Evolutionary conservation across 2,888 invertebrate genomes (phyloP), one percentile per base, ranked within the genome.

Genomic region (Pheosia gnoma): DNA sequence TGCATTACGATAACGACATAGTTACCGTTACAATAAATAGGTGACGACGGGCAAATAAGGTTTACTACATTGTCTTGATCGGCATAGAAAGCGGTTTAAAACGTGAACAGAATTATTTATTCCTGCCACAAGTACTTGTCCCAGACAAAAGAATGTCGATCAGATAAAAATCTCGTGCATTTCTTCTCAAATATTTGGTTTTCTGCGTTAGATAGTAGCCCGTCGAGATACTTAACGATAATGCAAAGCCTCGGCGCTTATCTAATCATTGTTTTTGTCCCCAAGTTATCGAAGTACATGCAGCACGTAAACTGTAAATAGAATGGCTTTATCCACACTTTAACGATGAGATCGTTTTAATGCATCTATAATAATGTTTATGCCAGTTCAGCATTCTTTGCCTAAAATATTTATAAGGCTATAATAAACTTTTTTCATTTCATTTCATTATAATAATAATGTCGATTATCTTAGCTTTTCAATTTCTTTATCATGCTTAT

Each of bases 211-310:
- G 51, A 67, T 65, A 71, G 58, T 54, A 49, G n/a, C 53, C 58
- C 1, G 39, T 58, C 51, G 59, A 79, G 78, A 80, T 76, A 25
- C 25, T 25, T 25, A 74, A 58, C 78, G 78, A 80, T 75, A 74
- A 65, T 58, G 51, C 77, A 75, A 77, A 71, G 74, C 67, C 66
- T 65, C 41, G 43, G 45, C 53, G 7, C 41, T 78, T 80, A 81
- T 82, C 81, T 83, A 73, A 84, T 83, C 80, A 61, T 66, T 75
- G 69, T 74, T 80, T 73, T 72, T 68, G 68, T 74, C 70, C 62
- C 59, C 60, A 73, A 70, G 70, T 69, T 68, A 64, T 66, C 61
- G 68, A 59, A 57, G 57, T 67, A 66, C 56, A 58, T 39, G 9
- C 0, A 9, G 43, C 13, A 5, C 43, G 11, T 53, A 37, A 4